These are phyloP conservation scores for Piezodorus guildinii DNA, from an alignment of 1,140 invertebrate genomes.

Conservation along the genomic window DNA sequence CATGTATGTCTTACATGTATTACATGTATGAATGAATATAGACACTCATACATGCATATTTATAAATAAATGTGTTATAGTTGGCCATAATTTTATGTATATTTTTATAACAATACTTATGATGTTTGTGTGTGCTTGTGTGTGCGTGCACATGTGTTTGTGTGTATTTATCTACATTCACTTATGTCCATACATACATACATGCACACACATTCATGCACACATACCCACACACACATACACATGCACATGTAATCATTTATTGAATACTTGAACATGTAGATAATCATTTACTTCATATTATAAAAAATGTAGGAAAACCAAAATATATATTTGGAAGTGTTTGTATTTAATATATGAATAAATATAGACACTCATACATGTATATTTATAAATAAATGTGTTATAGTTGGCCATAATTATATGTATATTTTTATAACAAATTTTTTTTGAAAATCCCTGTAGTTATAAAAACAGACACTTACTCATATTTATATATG, in stretches of 20 bases:
- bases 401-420: slow-evolving; percentile 16
- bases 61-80: slow-evolving; percentile 15
- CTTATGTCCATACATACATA: too few relatives aligned
- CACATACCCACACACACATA: too few relatives aligned
- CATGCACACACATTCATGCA: too few relatives aligned
- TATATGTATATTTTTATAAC: slow-evolving; percentile 13
- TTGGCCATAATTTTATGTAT: slow-evolving; percentile 16
- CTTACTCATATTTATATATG: too few relatives aligned
- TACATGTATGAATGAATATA: slow-evolving; percentile 5
- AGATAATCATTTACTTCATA: too few relatives aligned
- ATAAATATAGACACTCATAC: slow-evolving; percentile 7
- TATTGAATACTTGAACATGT: too few relatives aligned
- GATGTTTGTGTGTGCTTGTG: neutral
- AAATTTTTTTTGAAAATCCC: neutral
- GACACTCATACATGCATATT: slow-evolving; percentile 12
- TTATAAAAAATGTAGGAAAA: too few relatives aligned
- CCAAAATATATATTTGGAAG: too few relatives aligned
- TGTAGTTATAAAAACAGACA: neutral
- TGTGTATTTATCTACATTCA: too few relatives aligned
- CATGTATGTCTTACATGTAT: slow-evolving; percentile 1
- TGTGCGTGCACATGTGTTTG: too few relatives aligned
- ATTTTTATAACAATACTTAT: slow-evolving; percentile 11
- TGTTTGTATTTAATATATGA: neutral
- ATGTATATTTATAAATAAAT: slow-evolving; percentile 13
- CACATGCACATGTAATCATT: too few relatives aligned